These are phyloP conservation scores for Myodes glareolus DNA, from an alignment of 2,113 vertebrate species.

Conservation along the genomic window DNA sequence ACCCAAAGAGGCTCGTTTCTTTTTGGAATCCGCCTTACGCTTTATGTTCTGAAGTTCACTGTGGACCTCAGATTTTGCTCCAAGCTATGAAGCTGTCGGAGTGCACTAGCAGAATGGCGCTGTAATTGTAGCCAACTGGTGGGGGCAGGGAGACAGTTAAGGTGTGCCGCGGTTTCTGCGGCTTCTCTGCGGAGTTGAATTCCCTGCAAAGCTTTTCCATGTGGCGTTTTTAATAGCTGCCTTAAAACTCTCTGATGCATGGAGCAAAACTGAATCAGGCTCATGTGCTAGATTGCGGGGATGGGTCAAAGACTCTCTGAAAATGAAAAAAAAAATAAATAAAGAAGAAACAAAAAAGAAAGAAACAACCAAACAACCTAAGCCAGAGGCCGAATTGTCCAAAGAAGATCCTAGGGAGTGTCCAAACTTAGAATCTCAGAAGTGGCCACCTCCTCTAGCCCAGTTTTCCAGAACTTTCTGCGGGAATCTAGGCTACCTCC, in stretches of 20 bases:
- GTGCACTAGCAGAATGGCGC: slow-evolving; percentile 72
- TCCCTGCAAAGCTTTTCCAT: slow-evolving; percentile 84
- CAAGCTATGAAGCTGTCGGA: slow-evolving; percentile 80
- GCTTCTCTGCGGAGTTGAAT: slow-evolving; percentile 81
- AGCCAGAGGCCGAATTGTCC: neutral
- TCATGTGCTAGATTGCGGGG: slow-evolving; percentile 75
- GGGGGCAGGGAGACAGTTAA: slow-evolving; percentile 78
- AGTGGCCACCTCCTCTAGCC: neutral
- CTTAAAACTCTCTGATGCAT: slow-evolving; percentile 82
- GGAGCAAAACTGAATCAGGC: slow-evolving; percentile 74
- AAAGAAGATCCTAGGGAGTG: slow-evolving; percentile 25
- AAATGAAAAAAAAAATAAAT: slow-evolving; percentile 42
- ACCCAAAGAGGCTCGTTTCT: slow-evolving; percentile 73
- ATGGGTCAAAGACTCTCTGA: slow-evolving; percentile 63
- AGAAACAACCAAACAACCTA: slow-evolving; percentile 44
- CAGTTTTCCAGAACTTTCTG: slow-evolving; percentile 32
- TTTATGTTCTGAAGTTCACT: slow-evolving; percentile 82
- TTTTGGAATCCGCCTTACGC: slow-evolving; percentile 79
- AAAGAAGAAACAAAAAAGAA: neutral
- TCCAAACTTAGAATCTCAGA: slow-evolving; percentile 4
- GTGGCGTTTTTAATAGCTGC: slow-evolving; percentile 83
- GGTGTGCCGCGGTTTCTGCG: slow-evolving; percentile 82
- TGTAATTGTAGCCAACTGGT: slow-evolving; percentile 78
- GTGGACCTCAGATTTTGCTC: slow-evolving; percentile 83
- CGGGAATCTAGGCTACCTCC: neutral